Evolutionary conservation across 2,797 vertebrate species (phyloP), one percentile per base, ranked within the genome.

Genomic region (Poecilia picta): DNA sequence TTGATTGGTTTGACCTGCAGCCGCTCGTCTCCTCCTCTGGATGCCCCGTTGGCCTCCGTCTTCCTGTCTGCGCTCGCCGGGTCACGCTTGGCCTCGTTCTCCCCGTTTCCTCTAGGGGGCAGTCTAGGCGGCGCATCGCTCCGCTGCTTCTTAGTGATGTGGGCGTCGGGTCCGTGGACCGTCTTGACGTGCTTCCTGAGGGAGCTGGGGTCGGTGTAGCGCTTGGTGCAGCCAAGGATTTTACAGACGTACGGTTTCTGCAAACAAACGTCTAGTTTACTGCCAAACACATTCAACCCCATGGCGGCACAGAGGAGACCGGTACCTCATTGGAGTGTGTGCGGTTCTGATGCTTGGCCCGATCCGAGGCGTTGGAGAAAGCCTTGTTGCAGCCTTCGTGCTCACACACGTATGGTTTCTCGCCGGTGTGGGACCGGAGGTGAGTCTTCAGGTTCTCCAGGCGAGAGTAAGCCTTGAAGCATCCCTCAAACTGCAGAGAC

Each of bases 161-260:
- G 98, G 2, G 98, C 98, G 2, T 99, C 98, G 0, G 98, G 98
- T n/a, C 98, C 98, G 0, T 99, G 98, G 73, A 99, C 98, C 0
- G 98, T 99, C 93, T 99, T 99, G 13, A 99, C 98, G 0, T 99
- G 98, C 86, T 99, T 99, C 92, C 98, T 96, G 90, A 99, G 98
- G 33, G 98, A 99, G 87, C 98, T 99, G 64, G 98, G 98, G 91
- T 99, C 98, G 0, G 98, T 99, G 95, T 99, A 99, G 57, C 98
- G 94, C 94, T 99, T 99, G 0, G 98, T 99, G 85, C 98, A 99
- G 78, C 98, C 98, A 0, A 97, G 96, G 86, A 99, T 98, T 93
- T 99, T 99, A 91, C 98, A 99, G 78, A 99, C 96, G 0, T 99
- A 99, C 0, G 98, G 98, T 96, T 99, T 99, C 98, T 99, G 94